phyloP scores from a whole-genome alignment of 1,140 invertebrate species.

The Heliconius melpomene region DNA sequence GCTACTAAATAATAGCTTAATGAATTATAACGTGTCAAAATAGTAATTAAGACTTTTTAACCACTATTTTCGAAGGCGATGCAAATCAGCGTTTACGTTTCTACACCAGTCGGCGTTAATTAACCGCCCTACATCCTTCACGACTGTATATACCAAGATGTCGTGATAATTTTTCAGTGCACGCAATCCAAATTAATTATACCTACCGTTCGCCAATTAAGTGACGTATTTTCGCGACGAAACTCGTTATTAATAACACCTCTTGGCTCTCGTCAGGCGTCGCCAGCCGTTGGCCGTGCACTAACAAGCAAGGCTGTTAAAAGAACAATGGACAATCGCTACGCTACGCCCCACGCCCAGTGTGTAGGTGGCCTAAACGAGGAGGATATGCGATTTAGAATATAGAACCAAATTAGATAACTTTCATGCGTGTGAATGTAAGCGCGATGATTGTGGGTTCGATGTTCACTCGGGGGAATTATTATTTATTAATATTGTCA shows the following conservation, averaged over 20 bases:
- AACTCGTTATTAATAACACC: conserved; percentile 71
- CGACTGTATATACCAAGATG: conserved; percentile 7
- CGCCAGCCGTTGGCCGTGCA: conserved; percentile 49
- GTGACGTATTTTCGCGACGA: conserved; percentile 62
- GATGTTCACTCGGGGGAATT: too few relatives aligned
- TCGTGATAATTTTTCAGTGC: conserved; percentile 32
- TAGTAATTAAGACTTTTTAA: background rate
- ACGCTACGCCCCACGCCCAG: conserved; percentile 51
- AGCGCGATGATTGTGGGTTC: too few relatives aligned
- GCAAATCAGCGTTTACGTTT: background rate
- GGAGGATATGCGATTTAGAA: conserved; percentile 10
- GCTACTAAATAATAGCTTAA: background rate
- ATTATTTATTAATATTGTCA: too few relatives aligned
- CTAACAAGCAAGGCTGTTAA: conserved; percentile 78
- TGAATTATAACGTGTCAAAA: background rate
- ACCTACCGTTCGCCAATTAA: conserved; percentile 59
- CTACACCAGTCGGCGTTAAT: background rate
- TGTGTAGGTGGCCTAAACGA: conserved; percentile 31
- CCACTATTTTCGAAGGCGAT: background rate
- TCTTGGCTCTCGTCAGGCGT: conserved; percentile 59
- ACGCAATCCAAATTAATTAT: conserved; percentile 57
- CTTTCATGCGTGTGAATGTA: background rate
- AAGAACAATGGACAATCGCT: conserved; percentile 78
- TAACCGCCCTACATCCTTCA: conserved; percentile 3
- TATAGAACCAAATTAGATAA: background rate